phyloP scores from a whole-genome alignment of 2,113 vertebrate species.

The Heptranchias perlo region DNA sequence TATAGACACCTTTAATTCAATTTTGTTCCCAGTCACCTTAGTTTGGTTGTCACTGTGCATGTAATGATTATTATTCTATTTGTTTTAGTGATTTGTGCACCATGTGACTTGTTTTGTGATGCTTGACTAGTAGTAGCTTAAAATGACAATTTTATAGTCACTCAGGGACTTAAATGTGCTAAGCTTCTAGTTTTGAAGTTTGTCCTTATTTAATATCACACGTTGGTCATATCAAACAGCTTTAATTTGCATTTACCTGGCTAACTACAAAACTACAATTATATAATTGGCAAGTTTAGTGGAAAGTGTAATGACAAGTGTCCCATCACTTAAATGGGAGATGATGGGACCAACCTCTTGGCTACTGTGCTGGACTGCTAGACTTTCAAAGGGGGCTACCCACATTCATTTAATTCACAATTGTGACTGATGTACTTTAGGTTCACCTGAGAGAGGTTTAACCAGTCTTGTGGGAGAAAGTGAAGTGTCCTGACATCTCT shows the following conservation, averaged over 20 bases:
- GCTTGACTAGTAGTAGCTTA: not conserved
- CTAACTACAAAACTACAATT: not conserved
- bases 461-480: not conserved
- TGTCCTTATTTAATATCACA: not conserved
- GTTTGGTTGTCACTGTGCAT: slow-evolving; percentile 27
- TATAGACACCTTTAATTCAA: not conserved
- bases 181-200: slow-evolving; percentile 29
- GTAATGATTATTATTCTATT: too few relatives aligned
- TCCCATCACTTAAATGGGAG: not conserved
- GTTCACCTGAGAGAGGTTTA: not conserved
- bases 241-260: not conserved
- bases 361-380: not conserved
- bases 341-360: too few relatives aligned
- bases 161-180: not conserved
- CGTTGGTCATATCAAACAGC: not conserved
- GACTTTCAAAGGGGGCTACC: not conserved
- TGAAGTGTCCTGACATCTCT: too few relatives aligned
- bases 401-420: not conserved
- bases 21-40: slow-evolving; percentile 15
- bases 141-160: not conserved
- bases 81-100: not conserved
- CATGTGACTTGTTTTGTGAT: slow-evolving; percentile 7
- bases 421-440: not conserved
- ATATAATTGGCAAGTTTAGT: not conserved
- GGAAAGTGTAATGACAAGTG: not conserved